Conservation (phyloP, 2,797 vertebrate genomes). For the Coregonus ussuriensis region DNA sequence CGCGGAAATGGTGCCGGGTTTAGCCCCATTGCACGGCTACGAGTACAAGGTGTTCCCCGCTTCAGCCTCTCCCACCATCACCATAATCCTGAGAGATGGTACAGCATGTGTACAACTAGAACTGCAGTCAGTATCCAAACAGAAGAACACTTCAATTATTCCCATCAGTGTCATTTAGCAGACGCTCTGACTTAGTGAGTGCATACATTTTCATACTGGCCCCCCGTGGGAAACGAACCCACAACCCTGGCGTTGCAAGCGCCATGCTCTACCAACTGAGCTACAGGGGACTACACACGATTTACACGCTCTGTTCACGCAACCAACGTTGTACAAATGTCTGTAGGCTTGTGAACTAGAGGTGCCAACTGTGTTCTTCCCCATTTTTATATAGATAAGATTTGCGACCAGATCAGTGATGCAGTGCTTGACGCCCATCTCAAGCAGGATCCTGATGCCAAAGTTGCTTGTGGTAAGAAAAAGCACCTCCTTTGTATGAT, state of each 20-base stretch:
- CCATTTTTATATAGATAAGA: slow-evolving; percentile 82
- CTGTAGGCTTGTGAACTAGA: neutral
- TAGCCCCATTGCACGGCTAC: neutral
- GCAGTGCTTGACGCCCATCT: slow-evolving; percentile 94
- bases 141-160: neutral
- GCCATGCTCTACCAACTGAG: no score
- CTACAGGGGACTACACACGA: no score
- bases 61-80: slow-evolving; percentile 21
- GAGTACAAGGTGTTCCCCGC: neutral
- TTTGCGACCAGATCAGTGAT: slow-evolving; percentile 95
- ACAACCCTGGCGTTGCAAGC: neutral
- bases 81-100: neutral
- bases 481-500: neutral
- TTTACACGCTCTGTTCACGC: neutral
- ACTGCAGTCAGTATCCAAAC: neutral
- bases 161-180: neutral
- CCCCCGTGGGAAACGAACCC: no score
- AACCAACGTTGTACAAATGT: neutral
- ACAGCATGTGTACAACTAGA: neutral
- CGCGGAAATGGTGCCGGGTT: slow-evolving; percentile 63
- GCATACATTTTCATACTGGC: no score
- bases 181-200: no score
- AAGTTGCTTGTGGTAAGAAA: slow-evolving; percentile 92
- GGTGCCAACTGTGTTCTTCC: neutral
- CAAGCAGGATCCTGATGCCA: slow-evolving; percentile 94